Evolutionary conservation across 2,888 invertebrate genomes (phyloP), one percentile per base, ranked within the genome.

Genomic region (Onchidella celtica): DNA sequence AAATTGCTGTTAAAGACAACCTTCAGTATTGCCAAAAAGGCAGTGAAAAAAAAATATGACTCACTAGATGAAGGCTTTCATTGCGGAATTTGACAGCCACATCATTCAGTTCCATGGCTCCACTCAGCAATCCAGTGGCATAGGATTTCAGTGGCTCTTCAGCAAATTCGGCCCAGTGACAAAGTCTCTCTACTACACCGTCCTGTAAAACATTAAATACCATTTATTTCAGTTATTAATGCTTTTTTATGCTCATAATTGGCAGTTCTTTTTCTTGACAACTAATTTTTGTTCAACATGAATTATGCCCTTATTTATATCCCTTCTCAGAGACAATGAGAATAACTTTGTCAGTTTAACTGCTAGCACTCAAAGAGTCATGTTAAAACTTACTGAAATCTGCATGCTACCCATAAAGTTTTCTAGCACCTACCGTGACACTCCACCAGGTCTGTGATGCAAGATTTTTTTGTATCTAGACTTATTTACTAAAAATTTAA

Each of bases 31-130:
- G n/a, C n/a, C n/a, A n/a, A n/a, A n/a, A 47, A 47, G 17, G 47
- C 6, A 47, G 47, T 11, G 17, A 47, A 47, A 47, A 47, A 17
- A 47, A 47, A 17, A 47, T 11, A 6, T 21, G 32, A 85, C 86
- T 83, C 69, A 93, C 97, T 90, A 98, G 94, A 91, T 95, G 95
- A 70, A 96, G 95, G 91, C 98, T 98, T 88, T 96, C 95, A 86
- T 98, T 98, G 86, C 97, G 96, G 91, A 96, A 97, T 89, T 96
- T 96, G 3, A 97, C 96, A 0, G 98, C 98, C 82, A 98, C 97
- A 88, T 99, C 99, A 88, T 97, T 97, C 3, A 98, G 96, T 93
- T 99, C 99, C 98, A 99, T 98, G 0, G 98, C 98, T 17, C 97
- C 97, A 0, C 97, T 98, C 36, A 99, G 94, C 27, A 99, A 94